Conservation (phyloP, 2,797 vertebrate genomes). For the Urosaurus nigricauda region DNA sequence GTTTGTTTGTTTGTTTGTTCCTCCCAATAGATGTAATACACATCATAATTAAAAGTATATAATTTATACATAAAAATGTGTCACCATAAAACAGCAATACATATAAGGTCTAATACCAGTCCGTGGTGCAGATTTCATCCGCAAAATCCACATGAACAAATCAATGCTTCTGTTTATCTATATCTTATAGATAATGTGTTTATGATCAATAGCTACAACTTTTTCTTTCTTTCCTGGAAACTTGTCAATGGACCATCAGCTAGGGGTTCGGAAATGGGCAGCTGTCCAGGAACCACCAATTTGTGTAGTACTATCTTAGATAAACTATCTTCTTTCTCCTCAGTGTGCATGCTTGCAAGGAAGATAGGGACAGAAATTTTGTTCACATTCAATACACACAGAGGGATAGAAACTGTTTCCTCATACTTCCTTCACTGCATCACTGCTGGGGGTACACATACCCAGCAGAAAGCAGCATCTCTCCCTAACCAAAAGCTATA, state of each 20-base stretch:
- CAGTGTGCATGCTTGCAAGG: neutral
- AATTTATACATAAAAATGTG: neutral
- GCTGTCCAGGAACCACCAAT: no score
- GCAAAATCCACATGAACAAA: neutral
- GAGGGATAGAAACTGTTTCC: neutral
- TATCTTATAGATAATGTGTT: no score
- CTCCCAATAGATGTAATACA: no score
- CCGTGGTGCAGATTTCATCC: neutral
- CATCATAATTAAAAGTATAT: no score
- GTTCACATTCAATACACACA: no score
- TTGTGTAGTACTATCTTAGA: neutral
- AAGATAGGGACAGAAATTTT: neutral
- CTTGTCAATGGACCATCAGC: no score
- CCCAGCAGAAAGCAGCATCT: neutral
- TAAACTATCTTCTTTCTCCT: neutral
- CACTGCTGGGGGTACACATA: no score
- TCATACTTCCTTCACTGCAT: neutral
- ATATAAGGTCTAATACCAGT: neutral
- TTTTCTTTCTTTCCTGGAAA: no score
- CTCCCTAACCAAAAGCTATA: neutral
- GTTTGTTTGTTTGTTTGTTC: no score
- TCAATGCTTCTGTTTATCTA: no score
- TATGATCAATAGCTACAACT: no score
- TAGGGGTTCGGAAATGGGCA: no score
- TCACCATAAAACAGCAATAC: neutral